phyloP scores from a whole-genome alignment of 2,888 invertebrate species.

The Mythimna albipuncta region DNA sequence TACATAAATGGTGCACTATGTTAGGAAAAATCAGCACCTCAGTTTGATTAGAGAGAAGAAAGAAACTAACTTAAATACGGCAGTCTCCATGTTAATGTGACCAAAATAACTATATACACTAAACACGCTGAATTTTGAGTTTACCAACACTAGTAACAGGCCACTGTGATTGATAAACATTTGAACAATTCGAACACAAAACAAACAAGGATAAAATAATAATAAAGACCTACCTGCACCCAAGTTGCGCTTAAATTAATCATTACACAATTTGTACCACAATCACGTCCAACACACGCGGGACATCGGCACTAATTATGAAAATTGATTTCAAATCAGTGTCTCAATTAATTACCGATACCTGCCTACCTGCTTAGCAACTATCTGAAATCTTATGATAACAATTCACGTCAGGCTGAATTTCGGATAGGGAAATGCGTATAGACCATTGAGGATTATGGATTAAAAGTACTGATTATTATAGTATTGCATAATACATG shows the following conservation, averaged over 20 bases:
- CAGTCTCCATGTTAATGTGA: background rate
- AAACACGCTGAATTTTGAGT: background rate
- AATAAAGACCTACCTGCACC: constrained; percentile 72
- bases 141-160: background rate
- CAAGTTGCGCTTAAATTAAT: constrained; percentile 75
- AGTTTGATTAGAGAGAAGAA: background rate
- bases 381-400: constrained; percentile 50
- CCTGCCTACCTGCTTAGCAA: constrained; percentile 49
- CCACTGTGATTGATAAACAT: background rate
- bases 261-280: constrained; percentile 66
- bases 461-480: constrained; percentile 2
- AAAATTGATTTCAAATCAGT: constrained; percentile 24
- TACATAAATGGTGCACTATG: constrained; percentile 4
- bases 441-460: constrained; percentile 17
- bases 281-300: constrained; percentile 51
- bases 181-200: background rate
- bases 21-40: constrained; percentile 2
- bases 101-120: background rate
- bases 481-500: background rate
- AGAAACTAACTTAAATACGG: background rate
- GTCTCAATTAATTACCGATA: constrained; percentile 26
- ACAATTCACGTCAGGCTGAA: constrained; percentile 44
- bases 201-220: background rate
- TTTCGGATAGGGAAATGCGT: constrained; percentile 16
- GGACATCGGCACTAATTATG: constrained; percentile 52